Evolutionary conservation across 2,888 invertebrate genomes (phyloP), one percentile per base, ranked within the genome.

Genomic region (Nomada fabriciana): DNA sequence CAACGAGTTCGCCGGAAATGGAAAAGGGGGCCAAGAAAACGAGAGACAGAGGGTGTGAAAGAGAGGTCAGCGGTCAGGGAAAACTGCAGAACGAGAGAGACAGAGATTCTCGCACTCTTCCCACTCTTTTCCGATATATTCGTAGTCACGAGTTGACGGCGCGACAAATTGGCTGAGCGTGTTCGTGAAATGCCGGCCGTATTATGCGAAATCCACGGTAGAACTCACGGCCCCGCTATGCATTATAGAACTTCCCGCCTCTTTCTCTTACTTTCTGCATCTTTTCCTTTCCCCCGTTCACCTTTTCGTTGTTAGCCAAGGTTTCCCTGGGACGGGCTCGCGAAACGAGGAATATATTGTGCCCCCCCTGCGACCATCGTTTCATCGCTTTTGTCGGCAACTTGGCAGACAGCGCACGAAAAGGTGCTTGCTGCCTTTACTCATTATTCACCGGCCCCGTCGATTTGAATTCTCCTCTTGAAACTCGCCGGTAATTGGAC

Each of bases 81-180:
- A 57, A 57, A 4, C 5, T 23, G 57, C 23, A 25, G 11, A 36
- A 13, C 36, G 63, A 29, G 61, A 70, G 47, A 57, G 29, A 29
- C n/a, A 55, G 59, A 68, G 23, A 53, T 55, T 57, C 68, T 76
- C 83, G 36, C 83, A 29, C 50, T 52, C 36, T 29, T 59, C 59
- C 3, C 29, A 15, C 25, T 15, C 20, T 78, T 77, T 82, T 64
- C 25, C 83, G 78, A 84, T 82, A 81, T 80, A 82, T 86, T 87
- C 84, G 84, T 77, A 90, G 91, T 90, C 88, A 86, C 89, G 88
- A 88, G 90, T 88, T 81, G 87, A 73, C 87, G 81, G 83, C 75
- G 83, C 89, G 91, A 91, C 90, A 91, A 92, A 92, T 91, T 91
- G 91, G 88, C 87, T 86, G 89, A 89, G 90, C 90, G 91, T 90